These are phyloP conservation scores for Lasioglossum figueresi DNA, from an alignment of 2,888 invertebrate genomes.

Conservation along the genomic window DNA sequence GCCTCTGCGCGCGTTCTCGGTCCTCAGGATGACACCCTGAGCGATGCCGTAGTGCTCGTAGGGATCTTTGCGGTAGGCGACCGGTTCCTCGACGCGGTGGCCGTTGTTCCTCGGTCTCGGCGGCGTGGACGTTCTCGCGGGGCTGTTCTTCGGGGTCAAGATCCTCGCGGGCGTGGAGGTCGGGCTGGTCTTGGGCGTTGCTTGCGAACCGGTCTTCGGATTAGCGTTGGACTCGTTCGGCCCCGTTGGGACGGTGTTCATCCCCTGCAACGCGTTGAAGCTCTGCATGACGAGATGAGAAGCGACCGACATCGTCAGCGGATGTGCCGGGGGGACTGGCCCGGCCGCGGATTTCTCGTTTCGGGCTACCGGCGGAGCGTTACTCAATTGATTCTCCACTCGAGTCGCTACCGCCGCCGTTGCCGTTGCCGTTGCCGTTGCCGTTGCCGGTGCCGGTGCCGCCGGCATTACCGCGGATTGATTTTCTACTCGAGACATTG, in stretches of 20 bases:
- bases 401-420: constrained; percentile 16
- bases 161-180: constrained; percentile 31
- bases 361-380: constrained; percentile 28
- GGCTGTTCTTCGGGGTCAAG: constrained; percentile 41
- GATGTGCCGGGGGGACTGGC: constrained; percentile 54
- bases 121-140: constrained; percentile 44
- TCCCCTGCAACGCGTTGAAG: constrained; percentile 75
- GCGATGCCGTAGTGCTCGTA: constrained; percentile 79
- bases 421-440: neutral
- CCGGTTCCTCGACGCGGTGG: constrained; percentile 42
- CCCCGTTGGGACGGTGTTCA: constrained; percentile 56
- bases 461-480: constrained; percentile 39
- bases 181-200: constrained; percentile 36
- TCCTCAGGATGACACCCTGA: constrained; percentile 70
- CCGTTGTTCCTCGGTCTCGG: constrained; percentile 32
- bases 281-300: constrained; percentile 80
- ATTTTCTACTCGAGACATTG: constrained; percentile 64
- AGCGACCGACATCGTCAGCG: constrained; percentile 74
- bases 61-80: constrained; percentile 76
- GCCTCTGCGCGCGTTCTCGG: constrained; percentile 66
- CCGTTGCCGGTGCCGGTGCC: neutral
- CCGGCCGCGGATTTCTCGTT: constrained; percentile 50
- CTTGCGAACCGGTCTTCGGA: neutral
- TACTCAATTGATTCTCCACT: constrained; percentile 56
- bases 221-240: neutral